Evolutionary conservation across 23 tunicate genomes (phyloP).

Genomic region (Diplosoma virens): DNA sequence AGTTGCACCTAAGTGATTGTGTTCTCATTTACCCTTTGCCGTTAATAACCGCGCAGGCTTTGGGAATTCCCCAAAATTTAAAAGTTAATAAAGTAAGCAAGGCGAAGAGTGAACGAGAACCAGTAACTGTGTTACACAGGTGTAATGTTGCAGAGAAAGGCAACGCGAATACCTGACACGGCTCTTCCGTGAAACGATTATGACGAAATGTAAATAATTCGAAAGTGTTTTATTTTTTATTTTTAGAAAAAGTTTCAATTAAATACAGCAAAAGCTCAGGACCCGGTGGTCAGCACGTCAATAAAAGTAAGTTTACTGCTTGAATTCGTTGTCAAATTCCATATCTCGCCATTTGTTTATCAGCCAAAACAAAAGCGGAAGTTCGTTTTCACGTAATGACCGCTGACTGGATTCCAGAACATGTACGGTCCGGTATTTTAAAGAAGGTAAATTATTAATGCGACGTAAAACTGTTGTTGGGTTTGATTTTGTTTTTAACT

Average conservation of each 20-base stretch:
- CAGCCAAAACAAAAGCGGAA: conserved; percentile 64
- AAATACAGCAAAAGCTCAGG: conserved; percentile 70
- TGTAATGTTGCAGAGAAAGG: no score
- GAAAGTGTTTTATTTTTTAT: neutral
- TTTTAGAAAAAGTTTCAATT: conserved; percentile 48
- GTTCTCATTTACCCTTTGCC: neutral
- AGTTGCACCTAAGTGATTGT: neutral
- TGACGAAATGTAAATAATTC: neutral
- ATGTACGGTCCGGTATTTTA: conserved; percentile 25
- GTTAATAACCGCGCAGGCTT: no score
- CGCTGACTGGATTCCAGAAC: conserved; percentile 88
- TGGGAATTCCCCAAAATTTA: no score
- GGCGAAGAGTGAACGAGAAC: no score
- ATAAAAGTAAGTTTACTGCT: conserved; percentile 38
- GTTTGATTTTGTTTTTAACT: no score
- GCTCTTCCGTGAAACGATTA: neutral
- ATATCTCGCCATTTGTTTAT: neutral
- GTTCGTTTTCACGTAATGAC: conserved; percentile 62
- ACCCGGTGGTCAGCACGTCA: conserved; percentile 89
- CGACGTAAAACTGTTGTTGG: neutral
- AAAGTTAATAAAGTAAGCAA: no score
- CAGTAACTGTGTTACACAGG: no score
- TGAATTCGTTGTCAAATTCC: neutral
- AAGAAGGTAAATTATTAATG: conserved; percentile 36
- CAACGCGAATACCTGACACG: no score